A percentile compares a stretch with the other conserved stretches of the same genome.
Conservation (phyloP, 92 coral and sea anemone species). For the Zoanthus sansibaricus region DNA sequence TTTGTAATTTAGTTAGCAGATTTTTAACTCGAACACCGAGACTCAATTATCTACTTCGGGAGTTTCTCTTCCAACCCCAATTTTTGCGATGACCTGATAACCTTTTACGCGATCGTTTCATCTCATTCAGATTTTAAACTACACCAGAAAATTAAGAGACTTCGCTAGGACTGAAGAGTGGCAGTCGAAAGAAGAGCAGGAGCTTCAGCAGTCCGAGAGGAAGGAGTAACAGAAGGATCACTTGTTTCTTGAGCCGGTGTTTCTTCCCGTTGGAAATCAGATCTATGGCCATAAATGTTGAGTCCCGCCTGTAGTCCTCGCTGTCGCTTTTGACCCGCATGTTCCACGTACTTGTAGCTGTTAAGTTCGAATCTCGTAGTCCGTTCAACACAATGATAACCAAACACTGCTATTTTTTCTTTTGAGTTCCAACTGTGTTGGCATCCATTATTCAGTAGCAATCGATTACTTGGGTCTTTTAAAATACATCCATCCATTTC, state of each 20-base stretch:
- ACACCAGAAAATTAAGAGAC: too few species aligned
- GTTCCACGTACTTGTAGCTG: constrained; percentile 33
- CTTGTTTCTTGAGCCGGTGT: not conserved
- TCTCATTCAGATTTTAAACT: too few species aligned
- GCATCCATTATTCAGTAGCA: constrained; percentile 31
- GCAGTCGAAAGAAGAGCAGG: too few species aligned
- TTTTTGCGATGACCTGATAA: too few species aligned
- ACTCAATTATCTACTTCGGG: too few species aligned
- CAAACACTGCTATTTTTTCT: constrained; percentile 27
- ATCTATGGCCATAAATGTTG: not conserved
- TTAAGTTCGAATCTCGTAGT: constrained; percentile 31
- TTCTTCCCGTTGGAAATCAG: not conserved
- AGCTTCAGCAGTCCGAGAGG: too few species aligned
- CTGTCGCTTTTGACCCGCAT: constrained; percentile 33
- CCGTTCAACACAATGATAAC: constrained; percentile 24
- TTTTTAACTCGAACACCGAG: too few species aligned
- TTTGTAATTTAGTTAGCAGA: too few species aligned
- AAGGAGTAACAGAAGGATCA: not conserved
- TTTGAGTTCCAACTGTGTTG: constrained; percentile 30
- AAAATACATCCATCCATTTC: constrained; percentile 13
- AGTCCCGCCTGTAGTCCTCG: constrained; percentile 31
- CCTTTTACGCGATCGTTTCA: too few species aligned
- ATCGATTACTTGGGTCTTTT: not conserved
- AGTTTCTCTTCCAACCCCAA: too few species aligned
- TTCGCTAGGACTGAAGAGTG: too few species aligned